These are phyloP conservation scores for Tenebrio molitor DNA, from an alignment of 1,140 invertebrate genomes.

Conservation along the genomic window DNA sequence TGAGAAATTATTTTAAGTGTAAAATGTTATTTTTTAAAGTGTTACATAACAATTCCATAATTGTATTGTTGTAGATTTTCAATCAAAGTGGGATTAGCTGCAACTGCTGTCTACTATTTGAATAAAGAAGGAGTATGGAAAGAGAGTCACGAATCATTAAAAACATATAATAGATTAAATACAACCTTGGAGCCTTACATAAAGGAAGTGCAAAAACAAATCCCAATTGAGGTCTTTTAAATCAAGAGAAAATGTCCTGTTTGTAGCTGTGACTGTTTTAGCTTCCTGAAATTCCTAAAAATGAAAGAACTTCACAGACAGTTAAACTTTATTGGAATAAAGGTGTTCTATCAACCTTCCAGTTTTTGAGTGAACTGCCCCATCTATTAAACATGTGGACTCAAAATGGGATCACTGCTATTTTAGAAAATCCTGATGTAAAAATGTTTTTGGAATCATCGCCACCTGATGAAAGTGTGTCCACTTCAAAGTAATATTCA, in stretches of 20 bases:
- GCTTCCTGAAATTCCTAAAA: constrained; percentile 68
- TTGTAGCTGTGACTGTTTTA: constrained; percentile 60
- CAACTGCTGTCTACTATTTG: constrained; percentile 68
- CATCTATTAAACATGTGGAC: constrained; percentile 65
- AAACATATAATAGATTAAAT: constrained; percentile 67
- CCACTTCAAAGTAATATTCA: too few relatives aligned
- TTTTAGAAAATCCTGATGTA: constrained; percentile 49
- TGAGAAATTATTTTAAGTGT: too few relatives aligned
- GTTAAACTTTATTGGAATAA: constrained; percentile 70
- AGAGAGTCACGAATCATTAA: constrained; percentile 67
- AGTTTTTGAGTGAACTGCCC: constrained; percentile 68
- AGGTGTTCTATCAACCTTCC: constrained; percentile 69
- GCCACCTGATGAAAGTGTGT: too few relatives aligned
- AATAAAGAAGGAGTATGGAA: constrained; percentile 70
- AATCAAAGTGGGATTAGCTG: constrained; percentile 68
- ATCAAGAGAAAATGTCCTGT: background rate
- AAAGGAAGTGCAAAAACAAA: constrained; percentile 68
- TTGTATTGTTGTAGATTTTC: constrained; percentile 64
- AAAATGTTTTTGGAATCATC: constrained; percentile 50
- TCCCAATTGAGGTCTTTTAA: constrained; percentile 68
- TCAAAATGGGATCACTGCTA: constrained; percentile 53
- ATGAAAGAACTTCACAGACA: constrained; percentile 62
- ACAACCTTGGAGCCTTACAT: constrained; percentile 68
- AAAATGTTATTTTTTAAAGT: background rate
- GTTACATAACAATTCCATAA: constrained; percentile 3